Percentiles rank a stretch among this genome's conserved stretches.
Conservation (phyloP, 2,113 vertebrate genomes). For the Nothobranchius furzeri region DNA sequence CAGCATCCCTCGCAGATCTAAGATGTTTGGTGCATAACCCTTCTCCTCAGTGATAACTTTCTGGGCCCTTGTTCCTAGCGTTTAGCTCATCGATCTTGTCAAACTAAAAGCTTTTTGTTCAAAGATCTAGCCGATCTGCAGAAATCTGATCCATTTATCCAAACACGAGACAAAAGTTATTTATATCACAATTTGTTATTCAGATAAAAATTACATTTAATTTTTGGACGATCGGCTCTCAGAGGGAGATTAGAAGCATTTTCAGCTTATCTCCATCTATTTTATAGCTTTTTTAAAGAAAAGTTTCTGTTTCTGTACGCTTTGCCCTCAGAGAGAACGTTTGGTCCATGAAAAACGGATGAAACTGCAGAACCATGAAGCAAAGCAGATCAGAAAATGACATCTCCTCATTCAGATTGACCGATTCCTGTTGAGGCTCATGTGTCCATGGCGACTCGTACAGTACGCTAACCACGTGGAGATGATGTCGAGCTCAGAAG, state of each 20-base stretch:
- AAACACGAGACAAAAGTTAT: no score
- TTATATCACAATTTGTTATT: no score
- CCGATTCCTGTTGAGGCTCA: constrained; percentile 54
- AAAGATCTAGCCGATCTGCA: no score
- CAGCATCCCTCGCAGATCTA: not conserved
- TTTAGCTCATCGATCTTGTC: no score
- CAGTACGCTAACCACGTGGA: constrained; percentile 53
- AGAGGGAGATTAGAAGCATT: no score
- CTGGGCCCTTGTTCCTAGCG: no score
- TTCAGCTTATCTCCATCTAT: no score
- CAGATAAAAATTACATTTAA: no score
- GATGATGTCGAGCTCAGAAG: constrained; percentile 53
- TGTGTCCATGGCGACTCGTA: constrained; percentile 32
- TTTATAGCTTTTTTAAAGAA: not conserved
- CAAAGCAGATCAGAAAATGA: constrained; percentile 69
- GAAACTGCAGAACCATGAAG: constrained; percentile 31
- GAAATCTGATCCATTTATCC: no score
- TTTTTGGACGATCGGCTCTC: no score
- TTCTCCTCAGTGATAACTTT: no score
- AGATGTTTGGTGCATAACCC: constrained; percentile 5
- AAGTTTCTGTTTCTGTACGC: not conserved
- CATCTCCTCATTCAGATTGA: constrained; percentile 70
- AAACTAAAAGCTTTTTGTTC: no score
- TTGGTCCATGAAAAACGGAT: constrained; percentile 2
- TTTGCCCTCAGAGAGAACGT: constrained; percentile 1